Evolutionary conservation across 2,888 invertebrate species (phyloP), one percentile per base, ranked within the genome.

Genomic region (Drepanosiphum platanoidis): DNA sequence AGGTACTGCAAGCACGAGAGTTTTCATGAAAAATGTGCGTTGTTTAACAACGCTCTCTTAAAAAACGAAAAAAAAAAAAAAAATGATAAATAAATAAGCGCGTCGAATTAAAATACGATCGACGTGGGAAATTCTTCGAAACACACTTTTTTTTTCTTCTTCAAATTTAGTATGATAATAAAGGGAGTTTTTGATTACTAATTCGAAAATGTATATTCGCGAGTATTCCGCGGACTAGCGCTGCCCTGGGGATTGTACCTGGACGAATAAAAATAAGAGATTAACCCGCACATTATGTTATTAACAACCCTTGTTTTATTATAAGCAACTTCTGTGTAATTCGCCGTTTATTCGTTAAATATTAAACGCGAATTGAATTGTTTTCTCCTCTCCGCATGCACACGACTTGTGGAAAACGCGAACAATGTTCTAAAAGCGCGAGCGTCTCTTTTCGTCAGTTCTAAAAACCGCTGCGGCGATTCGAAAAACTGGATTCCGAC

Each of bases 81-180:
- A 46, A 46, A 46, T 46, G 11, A 52, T 18, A 52, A 8, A 46
- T 32, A 32, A 74, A 72, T 22, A 46, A 72, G 30, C 46, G 8
- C 30, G 46, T 32, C 42, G 11, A 72, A 46, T 46, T 18, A 46
- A 72, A n/a, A n/a, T n/a, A 42, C 22, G 15, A 46, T 30, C 4
- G 15, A 72, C 30, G 36, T 5, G 52, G 22, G 22, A 52, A 52
- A 52, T 22, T 52, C 1, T 5, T 18, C 22, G 18, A 22, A 52
- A 52, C 22, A 52, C 1, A 52, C 22, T 52, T 52, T 52, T 52
- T 34, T 52, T 15, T 52, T 15, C 18, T 52, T 70, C 22, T 70
- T 70, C 36, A 27, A 61, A 61, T 61, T 77, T 61, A 39, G 61
- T 77, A 61, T 77, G 77, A 77, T 61, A 61, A 77, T 36, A 39